These are phyloP conservation scores for Periophthalmodon schlosseri DNA, from an alignment of 2,113 vertebrate species.

Conservation along the genomic window DNA sequence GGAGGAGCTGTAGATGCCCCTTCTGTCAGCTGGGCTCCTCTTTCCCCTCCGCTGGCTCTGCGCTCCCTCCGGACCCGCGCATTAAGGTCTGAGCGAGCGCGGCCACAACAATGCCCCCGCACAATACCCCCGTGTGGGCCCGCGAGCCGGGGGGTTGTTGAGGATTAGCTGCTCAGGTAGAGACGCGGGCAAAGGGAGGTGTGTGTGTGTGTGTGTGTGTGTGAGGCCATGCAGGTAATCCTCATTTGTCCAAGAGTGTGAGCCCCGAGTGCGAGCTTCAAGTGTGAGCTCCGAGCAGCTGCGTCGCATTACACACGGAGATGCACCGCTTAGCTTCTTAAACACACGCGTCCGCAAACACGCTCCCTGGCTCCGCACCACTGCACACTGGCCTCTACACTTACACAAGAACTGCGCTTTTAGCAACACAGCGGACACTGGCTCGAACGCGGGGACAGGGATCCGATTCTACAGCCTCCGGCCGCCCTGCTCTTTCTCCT, in stretches of 20 bases:
- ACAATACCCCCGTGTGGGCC: conserved; percentile 76
- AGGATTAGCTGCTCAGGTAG: conserved; percentile 77
- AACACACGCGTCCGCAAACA: conserved; percentile 51
- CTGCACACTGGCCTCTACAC: conserved; percentile 47
- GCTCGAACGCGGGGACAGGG: neutral
- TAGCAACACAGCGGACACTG: conserved; percentile 36
- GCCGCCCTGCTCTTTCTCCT: neutral
- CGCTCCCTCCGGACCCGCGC: conserved; percentile 61
- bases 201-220: conserved; percentile 59
- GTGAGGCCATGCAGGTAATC: conserved; percentile 73
- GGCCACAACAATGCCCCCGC: conserved; percentile 73
- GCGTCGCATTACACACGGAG: conserved; percentile 68
- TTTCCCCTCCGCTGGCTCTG: conserved; percentile 68
- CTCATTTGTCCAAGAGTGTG: conserved; percentile 50
- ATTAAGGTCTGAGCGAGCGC: conserved; percentile 72
- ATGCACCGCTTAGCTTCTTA: conserved; percentile 63
- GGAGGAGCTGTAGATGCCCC: conserved; percentile 71
- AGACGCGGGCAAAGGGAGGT: conserved; percentile 62
- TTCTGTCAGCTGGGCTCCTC: conserved; percentile 75
- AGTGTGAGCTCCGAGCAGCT: conserved; percentile 32
- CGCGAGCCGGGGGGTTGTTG: conserved; percentile 69
- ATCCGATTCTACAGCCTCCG: neutral
- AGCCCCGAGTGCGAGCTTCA: conserved; percentile 33
- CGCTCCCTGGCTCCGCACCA: conserved; percentile 51
- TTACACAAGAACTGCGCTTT: conserved; percentile 52